phyloP scores from a whole-genome alignment of 2,797 vertebrate species.

The Clarias platycephalus region DNA sequence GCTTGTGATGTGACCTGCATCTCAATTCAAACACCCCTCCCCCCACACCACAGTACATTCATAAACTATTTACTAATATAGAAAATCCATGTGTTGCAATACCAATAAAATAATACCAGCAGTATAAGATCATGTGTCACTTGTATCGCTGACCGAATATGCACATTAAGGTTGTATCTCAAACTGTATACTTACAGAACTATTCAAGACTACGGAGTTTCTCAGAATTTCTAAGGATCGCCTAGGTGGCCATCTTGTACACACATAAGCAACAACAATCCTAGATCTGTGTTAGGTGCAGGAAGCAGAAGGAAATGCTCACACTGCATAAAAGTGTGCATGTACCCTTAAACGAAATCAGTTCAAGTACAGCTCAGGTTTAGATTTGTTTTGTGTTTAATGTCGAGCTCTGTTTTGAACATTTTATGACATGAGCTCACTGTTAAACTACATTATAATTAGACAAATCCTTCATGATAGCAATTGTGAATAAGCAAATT shows the following conservation, averaged over 20 bases:
- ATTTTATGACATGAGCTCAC: not conserved
- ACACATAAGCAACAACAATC: not conserved
- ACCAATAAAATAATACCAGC: not conserved
- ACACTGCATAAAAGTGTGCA: not conserved
- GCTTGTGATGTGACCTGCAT: not conserved
- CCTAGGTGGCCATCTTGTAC: not conserved
- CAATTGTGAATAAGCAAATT: not conserved
- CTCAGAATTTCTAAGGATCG: not conserved
- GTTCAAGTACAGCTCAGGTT: not conserved
- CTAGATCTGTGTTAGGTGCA: not conserved
- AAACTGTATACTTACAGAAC: not conserved
- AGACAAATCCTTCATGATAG: not conserved
- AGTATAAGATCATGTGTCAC: not conserved
- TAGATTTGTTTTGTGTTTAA: not conserved
- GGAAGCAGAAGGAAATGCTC: not conserved
- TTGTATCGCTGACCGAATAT: not conserved
- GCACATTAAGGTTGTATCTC: not conserved
- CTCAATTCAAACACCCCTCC: not conserved
- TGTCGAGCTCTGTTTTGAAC: not conserved
- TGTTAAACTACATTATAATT: not conserved
- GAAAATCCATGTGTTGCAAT: not conserved
- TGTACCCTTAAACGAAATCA: not conserved
- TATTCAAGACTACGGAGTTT: not conserved
- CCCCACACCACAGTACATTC: not conserved
- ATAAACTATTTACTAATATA: not conserved